Percentiles rank a stretch among this genome's conserved stretches.
Conservation (phyloP, 2,797 vertebrate species). For the Pampus argenteus region DNA sequence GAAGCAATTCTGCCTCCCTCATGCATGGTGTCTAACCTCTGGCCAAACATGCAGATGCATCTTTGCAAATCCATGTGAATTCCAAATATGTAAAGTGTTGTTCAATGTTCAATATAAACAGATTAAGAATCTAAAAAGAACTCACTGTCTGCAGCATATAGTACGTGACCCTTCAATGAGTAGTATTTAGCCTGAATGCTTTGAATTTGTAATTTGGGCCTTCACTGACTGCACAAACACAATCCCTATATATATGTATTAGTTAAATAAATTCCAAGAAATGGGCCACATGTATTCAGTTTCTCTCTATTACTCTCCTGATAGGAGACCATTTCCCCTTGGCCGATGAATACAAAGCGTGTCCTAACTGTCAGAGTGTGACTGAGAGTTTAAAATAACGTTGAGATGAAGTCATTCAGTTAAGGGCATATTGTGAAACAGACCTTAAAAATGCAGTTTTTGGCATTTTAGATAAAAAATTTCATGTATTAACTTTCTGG, state of each 20-base stretch:
- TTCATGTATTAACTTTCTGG: conserved; percentile 57
- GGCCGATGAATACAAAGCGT: conserved; percentile 47
- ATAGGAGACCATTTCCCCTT: conserved; percentile 34
- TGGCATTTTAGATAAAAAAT: conserved; percentile 58
- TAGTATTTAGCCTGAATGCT: background rate
- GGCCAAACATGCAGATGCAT: conserved; percentile 22
- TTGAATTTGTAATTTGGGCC: background rate
- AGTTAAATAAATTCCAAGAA: conserved; percentile 27
- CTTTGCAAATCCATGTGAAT: background rate
- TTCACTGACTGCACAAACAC: conserved; percentile 21
- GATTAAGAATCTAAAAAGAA: background rate
- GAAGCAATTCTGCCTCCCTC: conserved; percentile 24
- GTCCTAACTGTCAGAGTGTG: conserved; percentile 58
- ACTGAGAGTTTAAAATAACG: conserved; percentile 68
- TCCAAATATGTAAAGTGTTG: background rate
- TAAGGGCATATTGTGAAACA: conserved; percentile 64
- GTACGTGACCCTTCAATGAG: background rate
- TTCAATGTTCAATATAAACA: conserved; percentile 12
- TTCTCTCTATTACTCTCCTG: conserved; percentile 39
- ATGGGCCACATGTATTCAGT: conserved; percentile 42
- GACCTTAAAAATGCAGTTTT: conserved; percentile 51
- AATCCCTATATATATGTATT: background rate
- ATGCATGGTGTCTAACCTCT: conserved; percentile 37
- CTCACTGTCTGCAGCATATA: background rate
- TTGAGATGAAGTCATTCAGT: conserved; percentile 66